These are phyloP conservation scores for Argopecten irradians DNA, from an alignment of 1,140 invertebrate genomes.

Conservation along the genomic window DNA sequence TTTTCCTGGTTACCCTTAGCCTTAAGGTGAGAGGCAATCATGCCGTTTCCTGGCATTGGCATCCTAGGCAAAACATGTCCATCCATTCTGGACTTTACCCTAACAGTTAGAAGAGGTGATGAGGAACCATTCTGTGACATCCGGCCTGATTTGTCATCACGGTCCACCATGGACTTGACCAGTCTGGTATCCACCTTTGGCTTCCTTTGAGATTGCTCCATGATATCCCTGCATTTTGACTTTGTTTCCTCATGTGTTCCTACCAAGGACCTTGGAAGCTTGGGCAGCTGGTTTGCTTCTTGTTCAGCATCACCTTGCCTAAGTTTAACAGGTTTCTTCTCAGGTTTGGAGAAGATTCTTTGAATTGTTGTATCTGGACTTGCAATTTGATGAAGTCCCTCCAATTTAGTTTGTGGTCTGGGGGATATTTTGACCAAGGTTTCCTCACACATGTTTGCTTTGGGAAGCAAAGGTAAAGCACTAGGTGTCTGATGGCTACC, in stretches of 20 bases:
- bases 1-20: neutral
- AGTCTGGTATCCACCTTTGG: neutral
- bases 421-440: neutral
- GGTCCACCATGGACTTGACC: neutral
- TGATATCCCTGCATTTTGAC: neutral
- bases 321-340: neutral
- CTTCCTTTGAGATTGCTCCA: neutral
- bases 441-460: neutral
- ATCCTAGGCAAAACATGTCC: neutral
- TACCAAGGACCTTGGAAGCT: neutral
- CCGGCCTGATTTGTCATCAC: neutral
- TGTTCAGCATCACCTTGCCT: too few relatives aligned
- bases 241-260: neutral
- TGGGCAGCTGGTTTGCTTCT: neutral
- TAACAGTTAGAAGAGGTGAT: neutral
- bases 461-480: neutral
- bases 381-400: neutral
- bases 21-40: neutral
- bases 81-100: neutral
- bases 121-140: neutral
- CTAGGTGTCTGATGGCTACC: neutral
- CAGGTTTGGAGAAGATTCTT: neutral
- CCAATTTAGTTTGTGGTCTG: neutral
- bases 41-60: neutral
- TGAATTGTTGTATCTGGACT: neutral